Conservation (phyloP, 2,113 vertebrate genomes). For the Strix aluco region DNA sequence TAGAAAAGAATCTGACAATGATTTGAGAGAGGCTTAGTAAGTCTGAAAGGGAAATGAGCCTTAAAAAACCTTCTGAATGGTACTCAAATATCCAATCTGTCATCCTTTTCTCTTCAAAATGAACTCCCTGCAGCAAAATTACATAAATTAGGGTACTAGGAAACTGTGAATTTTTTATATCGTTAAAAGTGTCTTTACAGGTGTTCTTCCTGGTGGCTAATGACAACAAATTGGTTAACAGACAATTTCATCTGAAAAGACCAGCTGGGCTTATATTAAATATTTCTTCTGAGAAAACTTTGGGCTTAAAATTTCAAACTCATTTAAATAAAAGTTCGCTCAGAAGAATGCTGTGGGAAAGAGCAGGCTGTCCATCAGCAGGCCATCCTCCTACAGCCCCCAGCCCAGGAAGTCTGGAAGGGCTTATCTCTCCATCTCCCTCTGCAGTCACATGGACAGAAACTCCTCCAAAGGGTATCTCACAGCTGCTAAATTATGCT, state of each 20-base stretch:
- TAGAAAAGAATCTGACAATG: background rate
- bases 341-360: background rate
- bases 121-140: background rate
- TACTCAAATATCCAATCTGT: background rate
- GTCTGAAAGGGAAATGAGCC: background rate
- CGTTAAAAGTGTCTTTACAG: background rate
- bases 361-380: background rate
- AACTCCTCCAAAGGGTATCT: background rate
- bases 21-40: background rate
- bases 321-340: background rate
- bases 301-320: background rate
- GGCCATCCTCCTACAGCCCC: background rate
- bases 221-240: background rate
- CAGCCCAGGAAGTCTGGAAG: background rate
- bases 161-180: background rate
- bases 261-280: background rate
- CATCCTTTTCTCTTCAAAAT: background rate
- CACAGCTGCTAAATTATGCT: background rate
- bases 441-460: background rate
- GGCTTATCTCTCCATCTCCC: background rate
- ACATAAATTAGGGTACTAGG: background rate
- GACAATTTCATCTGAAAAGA: background rate
- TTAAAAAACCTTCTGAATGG: background rate
- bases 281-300: background rate
- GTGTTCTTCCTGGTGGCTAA: background rate